A percentile compares a stretch with the other conserved stretches of the same genome.
Evolutionary conservation across 2,888 invertebrate species (phyloP).

Genomic region (Phyllotreta cruciferae): DNA sequence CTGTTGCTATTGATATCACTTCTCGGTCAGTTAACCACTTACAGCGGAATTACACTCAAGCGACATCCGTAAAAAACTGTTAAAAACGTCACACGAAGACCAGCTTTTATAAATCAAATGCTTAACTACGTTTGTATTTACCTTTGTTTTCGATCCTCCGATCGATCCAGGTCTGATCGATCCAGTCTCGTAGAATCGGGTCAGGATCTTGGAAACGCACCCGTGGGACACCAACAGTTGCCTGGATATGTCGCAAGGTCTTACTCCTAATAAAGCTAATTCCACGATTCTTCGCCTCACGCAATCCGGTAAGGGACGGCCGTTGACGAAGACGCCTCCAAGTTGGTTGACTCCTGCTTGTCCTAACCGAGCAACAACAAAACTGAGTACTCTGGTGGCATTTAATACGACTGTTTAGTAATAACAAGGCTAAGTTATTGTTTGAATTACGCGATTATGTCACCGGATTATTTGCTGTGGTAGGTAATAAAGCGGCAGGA

Average conservation of each 20-base stretch:
- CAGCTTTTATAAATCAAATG: too few species aligned
- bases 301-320: conserved; percentile 94
- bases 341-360: conserved; percentile 97
- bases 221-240: conserved; percentile 96
- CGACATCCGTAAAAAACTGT: too few species aligned
- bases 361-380: conserved; percentile 64
- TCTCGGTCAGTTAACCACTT: conserved; percentile 30
- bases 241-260: conserved; percentile 96
- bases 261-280: conserved; percentile 89
- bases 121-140: conserved; percentile 56
- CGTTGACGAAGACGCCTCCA: conserved; percentile 97
- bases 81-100: too few species aligned
- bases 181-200: conserved; percentile 96
- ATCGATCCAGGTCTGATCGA: conserved; percentile 95
- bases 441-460: conserved; percentile 9
- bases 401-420: neutral
- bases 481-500: conserved; percentile 17
- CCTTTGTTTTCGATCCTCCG: conserved; percentile 95
- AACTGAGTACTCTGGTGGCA: neutral
- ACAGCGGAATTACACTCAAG: conserved; percentile 2
- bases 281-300: conserved; percentile 93
- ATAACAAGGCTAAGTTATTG: conserved; percentile 1
- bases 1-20: conserved; percentile 46
- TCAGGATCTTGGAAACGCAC: conserved; percentile 96
- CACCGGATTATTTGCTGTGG: conserved; percentile 2